Conservation (phyloP, 2,797 vertebrate genomes). For the Manis pentadactyla region DNA sequence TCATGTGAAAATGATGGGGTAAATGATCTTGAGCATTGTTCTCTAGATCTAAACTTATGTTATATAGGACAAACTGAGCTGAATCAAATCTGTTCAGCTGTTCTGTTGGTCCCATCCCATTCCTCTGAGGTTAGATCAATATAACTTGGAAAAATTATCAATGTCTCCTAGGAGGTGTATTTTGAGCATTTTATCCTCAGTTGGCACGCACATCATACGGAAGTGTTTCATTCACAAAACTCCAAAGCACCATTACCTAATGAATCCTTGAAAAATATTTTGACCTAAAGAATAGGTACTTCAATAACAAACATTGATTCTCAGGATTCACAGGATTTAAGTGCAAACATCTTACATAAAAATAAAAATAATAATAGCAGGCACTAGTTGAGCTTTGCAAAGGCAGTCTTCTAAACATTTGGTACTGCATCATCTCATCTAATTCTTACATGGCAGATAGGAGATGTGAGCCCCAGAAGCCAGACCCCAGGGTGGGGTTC, state of each 20-base stretch:
- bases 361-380: neutral
- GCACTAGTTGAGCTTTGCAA: neutral
- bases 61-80: neutral
- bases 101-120: neutral
- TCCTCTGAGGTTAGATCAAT: neutral
- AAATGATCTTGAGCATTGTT: neutral
- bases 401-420: neutral
- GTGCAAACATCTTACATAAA: neutral
- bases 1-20: neutral
- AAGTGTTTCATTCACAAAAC: neutral
- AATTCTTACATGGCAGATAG: neutral
- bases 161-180: neutral
- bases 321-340: neutral
- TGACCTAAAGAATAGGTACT: neutral
- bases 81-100: neutral
- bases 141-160: neutral
- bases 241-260: neutral
- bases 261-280: neutral
- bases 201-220: accelerated
- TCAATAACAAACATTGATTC: neutral
- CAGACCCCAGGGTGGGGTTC: neutral
- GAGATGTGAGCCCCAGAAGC: neutral
- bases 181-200: neutral
- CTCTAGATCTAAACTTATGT: neutral
- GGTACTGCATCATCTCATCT: neutral